These are phyloP conservation scores for Crossocerus cetratus DNA, from an alignment of 2,888 invertebrate genomes.

Conservation along the genomic window DNA sequence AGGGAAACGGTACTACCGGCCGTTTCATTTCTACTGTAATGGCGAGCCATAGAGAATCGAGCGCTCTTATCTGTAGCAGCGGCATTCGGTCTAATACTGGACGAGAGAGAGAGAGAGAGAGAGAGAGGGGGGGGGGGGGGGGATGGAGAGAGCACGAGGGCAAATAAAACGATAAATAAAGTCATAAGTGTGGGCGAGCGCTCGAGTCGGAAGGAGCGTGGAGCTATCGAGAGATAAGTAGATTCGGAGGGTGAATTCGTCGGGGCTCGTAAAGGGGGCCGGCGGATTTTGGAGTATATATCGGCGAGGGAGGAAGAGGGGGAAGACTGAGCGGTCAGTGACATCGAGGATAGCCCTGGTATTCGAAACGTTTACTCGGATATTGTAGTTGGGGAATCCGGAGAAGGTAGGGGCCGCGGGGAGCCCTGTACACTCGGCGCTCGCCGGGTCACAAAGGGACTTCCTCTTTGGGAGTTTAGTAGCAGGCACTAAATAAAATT, in stretches of 20 bases:
- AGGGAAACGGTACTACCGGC: no score
- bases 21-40: no score
- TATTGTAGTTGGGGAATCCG: conserved; percentile 47
- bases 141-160: neutral
- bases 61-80: neutral
- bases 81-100: neutral
- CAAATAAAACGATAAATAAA: neutral
- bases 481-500: conserved; percentile 49
- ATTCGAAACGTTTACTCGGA: conserved; percentile 42
- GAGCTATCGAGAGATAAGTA: neutral
- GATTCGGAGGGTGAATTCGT: conserved; percentile 4
- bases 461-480: conserved; percentile 44
- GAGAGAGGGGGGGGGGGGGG: no score
- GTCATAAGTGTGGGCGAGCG: no score
- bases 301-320: neutral
- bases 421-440: neutral
- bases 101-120: no score
- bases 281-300: conserved; percentile 1
- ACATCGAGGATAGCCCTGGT: conserved; percentile 12
- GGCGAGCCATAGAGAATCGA: no score
- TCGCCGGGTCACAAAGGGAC: conserved; percentile 37
- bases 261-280: conserved; percentile 37
- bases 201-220: neutral
- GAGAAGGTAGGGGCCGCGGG: conserved; percentile 12
- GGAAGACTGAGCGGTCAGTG: conserved; percentile 24